Evolutionary conservation across 1,140 invertebrate genomes (phyloP).

Genomic region (Macrobrachium nipponense): DNA sequence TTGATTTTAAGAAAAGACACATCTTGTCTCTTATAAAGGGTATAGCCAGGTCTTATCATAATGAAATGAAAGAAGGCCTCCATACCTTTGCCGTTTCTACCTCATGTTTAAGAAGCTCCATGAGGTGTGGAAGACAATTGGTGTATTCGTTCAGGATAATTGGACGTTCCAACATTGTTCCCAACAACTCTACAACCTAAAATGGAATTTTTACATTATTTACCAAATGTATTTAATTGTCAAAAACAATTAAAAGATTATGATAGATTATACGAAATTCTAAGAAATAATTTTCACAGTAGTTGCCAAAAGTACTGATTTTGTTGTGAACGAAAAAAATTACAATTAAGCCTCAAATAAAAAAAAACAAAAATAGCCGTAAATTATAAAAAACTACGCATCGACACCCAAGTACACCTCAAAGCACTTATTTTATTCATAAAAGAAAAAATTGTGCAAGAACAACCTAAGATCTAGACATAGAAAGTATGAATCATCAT

Average conservation of each 20-base stretch:
- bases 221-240: slow-evolving; percentile 23
- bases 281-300: no score
- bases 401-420: no score
- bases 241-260: slow-evolving; percentile 35
- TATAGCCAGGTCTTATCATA: background rate
- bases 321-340: background rate
- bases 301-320: background rate
- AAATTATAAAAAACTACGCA: no score
- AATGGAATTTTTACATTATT: slow-evolving; percentile 67
- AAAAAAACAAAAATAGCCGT: no score
- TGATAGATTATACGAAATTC: background rate
- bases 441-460: no score
- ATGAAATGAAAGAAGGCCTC: background rate
- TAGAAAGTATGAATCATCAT: no score
- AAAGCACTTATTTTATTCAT: no score
- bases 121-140: slow-evolving; percentile 55
- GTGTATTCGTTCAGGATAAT: slow-evolving; percentile 81
- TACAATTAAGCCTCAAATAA: no score
- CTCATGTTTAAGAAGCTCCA: slow-evolving; percentile 54
- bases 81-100: slow-evolving; percentile 55
- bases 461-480: no score
- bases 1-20: no score
- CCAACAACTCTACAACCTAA: slow-evolving; percentile 89
- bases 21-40: no score
- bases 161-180: slow-evolving; percentile 85